Conservation (phyloP, 2,888 invertebrate genomes). For the Drosophila melanosoma region DNA sequence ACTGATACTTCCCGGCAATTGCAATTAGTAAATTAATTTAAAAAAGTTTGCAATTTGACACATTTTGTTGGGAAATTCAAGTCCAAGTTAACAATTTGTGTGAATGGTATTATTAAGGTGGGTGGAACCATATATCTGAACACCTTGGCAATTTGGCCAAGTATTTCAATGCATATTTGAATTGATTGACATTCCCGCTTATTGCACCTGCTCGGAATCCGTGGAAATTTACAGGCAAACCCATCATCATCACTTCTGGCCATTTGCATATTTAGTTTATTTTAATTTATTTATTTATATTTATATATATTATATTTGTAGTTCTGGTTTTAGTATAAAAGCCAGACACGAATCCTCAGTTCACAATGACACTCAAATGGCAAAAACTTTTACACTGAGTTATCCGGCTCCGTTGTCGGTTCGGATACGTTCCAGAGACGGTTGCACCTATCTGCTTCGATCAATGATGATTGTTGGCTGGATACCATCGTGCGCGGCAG, state of each 20-base stretch:
- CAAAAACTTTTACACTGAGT: slow-evolving; percentile 36
- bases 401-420: slow-evolving; percentile 43
- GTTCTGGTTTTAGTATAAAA: slow-evolving; percentile 27
- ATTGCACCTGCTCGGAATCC: neutral
- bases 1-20: neutral
- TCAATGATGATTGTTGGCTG: slow-evolving; percentile 48
- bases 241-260: slow-evolving; percentile 15
- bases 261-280: neutral
- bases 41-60: slow-evolving; percentile 25
- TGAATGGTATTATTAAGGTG: slow-evolving; percentile 51
- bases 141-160: slow-evolving; percentile 2
- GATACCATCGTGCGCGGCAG: slow-evolving; percentile 40
- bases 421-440: slow-evolving; percentile 46
- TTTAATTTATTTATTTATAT: neutral
- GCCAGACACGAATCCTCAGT: neutral
- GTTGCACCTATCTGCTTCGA: slow-evolving; percentile 40
- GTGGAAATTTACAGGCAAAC: neutral
- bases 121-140: slow-evolving; percentile 8
- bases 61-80: slow-evolving; percentile 46
- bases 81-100: slow-evolving; percentile 33
- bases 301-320: neutral
- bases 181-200: slow-evolving; percentile 16
- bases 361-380: slow-evolving; percentile 5
- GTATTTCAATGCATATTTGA: slow-evolving; percentile 2
- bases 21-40: too few species aligned